Conservation (phyloP, 2,113 vertebrate genomes). For the Atractosteus spatula region DNA sequence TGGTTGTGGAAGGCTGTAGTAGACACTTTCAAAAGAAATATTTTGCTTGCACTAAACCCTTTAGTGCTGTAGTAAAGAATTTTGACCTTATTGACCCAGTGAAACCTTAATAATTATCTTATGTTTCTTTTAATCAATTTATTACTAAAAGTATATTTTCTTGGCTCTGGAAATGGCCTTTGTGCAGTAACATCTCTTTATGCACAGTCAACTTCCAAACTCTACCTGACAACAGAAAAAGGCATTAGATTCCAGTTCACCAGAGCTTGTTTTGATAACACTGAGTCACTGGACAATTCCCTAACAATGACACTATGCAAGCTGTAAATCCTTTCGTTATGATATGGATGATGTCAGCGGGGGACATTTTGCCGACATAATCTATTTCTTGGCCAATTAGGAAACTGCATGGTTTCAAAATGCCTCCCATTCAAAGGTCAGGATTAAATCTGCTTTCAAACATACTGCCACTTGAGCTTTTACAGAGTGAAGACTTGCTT, state of each 20-base stretch:
- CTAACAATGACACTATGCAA: slow-evolving; percentile 22
- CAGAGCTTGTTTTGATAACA: slow-evolving; percentile 17
- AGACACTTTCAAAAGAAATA: no score
- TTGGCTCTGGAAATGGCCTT: no score
- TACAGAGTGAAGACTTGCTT: neutral
- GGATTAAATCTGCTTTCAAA: slow-evolving; percentile 59
- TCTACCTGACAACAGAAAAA: no score
- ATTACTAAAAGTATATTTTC: no score
- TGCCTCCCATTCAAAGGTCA: slow-evolving; percentile 48
- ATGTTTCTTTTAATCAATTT: no score
- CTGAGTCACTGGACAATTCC: neutral
- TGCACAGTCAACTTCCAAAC: no score
- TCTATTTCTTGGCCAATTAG: slow-evolving; percentile 67
- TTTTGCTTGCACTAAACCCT: no score
- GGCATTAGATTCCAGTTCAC: neutral
- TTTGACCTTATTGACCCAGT: no score
- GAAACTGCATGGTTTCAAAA: slow-evolving; percentile 57
- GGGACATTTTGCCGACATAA: slow-evolving; percentile 57
- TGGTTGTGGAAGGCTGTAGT: no score
- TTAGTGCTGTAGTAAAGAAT: no score
- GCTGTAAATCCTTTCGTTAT: slow-evolving; percentile 47
- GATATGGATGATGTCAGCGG: slow-evolving; percentile 52
- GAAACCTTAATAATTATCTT: no score
- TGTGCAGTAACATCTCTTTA: no score
- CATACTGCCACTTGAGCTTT: neutral